Base-by-base conservation (phyloP, 2,888 invertebrate species). In the Hypomecis punctinalis region DNA sequence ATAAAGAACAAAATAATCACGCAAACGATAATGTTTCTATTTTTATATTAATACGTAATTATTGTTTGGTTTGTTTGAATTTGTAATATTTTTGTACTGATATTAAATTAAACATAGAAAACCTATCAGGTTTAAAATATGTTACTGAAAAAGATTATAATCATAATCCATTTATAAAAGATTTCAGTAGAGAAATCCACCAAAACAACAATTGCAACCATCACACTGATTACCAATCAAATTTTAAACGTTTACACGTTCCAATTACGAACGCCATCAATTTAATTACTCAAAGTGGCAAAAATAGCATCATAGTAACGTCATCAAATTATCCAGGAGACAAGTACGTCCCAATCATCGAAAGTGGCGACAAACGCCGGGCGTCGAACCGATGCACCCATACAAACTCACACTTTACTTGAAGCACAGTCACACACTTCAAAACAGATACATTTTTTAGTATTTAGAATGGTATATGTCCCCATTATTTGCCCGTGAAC, bases 371-470 rank as follows among this genome's bases (percentile, higher is more conserved):
- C 81, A 82, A 81, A 83, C 81, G 78, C 75, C 77, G 81, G 63
- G 79, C 82, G 80, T 80, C 80, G 81, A 84, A 83, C 86, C 80
- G 80, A 76, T 85, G 90, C 90, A 90, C 86, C 88, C 90, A 86
- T 89, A 88, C 62, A 88, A 88, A 85, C 78, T 77, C 85, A 88
- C 86, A 86, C 79, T 76, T 79, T 80, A 76, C 72, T 72, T 77
- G 68, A 72, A 78, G 76, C 73, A 89, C 90, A 84, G 81, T 78
- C 80, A 81, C 77, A 75, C 73, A 78, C 90, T 90, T 85, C 84
- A 74, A 81, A 82, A 79, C 72, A 70, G 57, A 71, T 75, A 76
- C 72, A 75, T 71, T 72, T 66, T 64, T 66, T 65, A 76, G 65
- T 75, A 70, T 70, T 73, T 65, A 60, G 59, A 59, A 74, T 66